Percentiles rank a stretch among this genome's conserved stretches.
These are phyloP conservation scores for Gorsachius goisagi DNA, from an alignment of 2,113 vertebrate genomes.

Conservation along the genomic window DNA sequence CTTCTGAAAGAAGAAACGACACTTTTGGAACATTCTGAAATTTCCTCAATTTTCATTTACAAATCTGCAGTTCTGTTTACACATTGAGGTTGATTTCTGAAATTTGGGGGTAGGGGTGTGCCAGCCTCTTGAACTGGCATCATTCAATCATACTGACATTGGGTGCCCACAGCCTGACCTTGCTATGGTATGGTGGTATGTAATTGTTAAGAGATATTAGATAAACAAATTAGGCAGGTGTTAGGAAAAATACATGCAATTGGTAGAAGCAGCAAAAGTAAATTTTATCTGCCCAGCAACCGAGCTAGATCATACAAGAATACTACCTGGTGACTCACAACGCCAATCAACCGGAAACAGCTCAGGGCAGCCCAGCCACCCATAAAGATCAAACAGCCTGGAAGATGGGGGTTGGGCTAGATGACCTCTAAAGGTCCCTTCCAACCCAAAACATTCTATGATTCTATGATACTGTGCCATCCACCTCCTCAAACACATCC, in stretches of 20 bases:
- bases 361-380: neutral
- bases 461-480: no score
- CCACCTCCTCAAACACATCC: neutral
- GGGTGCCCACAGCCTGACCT: neutral
- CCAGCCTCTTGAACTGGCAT: neutral
- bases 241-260: neutral
- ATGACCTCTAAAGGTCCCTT: no score
- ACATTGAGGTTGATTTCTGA: neutral
- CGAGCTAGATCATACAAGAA: neutral
- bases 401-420: neutral
- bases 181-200: neutral
- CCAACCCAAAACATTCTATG: no score
- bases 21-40: neutral
- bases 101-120: neutral
- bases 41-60: neutral
- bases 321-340: neutral
- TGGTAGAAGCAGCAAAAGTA: neutral
- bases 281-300: neutral
- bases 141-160: neutral
- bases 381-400: neutral
- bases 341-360: neutral
- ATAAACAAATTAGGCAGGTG: neutral
- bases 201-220: neutral
- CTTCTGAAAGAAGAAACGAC: neutral
- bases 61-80: neutral